Conservation (phyloP, 2,888 invertebrate species). For the Drosophila ustulata region DNA sequence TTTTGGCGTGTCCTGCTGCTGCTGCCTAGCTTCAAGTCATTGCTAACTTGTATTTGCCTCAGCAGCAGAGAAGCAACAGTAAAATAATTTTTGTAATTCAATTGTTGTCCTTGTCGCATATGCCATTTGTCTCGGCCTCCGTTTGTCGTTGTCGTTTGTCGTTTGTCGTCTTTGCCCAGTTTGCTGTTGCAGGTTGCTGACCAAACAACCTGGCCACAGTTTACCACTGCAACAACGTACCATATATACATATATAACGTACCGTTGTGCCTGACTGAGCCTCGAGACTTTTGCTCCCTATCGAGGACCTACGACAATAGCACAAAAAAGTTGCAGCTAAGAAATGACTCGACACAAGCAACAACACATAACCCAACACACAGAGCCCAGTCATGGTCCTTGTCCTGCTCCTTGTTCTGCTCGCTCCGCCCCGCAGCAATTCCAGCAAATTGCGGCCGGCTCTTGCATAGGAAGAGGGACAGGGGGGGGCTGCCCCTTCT, state of each 20-base stretch:
- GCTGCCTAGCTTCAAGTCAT: conserved; percentile 54
- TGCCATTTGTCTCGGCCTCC: conserved; percentile 26
- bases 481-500: conserved; percentile 3
- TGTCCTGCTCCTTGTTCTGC: background rate
- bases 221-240: conserved; percentile 30
- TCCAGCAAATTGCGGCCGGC: conserved; percentile 50
- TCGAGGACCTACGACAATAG: conserved; percentile 79
- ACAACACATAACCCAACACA: conserved; percentile 32
- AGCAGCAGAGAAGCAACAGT: conserved; percentile 36
- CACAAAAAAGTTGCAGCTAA: conserved; percentile 57
- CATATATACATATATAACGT: conserved; percentile 40
- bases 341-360: conserved; percentile 59
- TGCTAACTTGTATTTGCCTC: conserved; percentile 47
- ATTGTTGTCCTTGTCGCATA: conserved; percentile 69
- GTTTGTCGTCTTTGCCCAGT: conserved; percentile 34
- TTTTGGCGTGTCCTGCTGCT: conserved; percentile 10
- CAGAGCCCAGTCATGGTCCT: background rate
- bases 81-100: conserved; percentile 76
- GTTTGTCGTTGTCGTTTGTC: conserved; percentile 24
- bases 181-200: conserved; percentile 46
- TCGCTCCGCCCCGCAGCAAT: conserved; percentile 7
- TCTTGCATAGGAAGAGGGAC: conserved; percentile 9
- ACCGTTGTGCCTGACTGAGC: conserved; percentile 46
- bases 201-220: conserved; percentile 29
- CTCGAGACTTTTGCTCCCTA: conserved; percentile 46